Evolutionary conservation across 2,113 vertebrate genomes (phyloP), one percentile per base, ranked within the genome.

Genomic region (Vulpes vulpes): DNA sequence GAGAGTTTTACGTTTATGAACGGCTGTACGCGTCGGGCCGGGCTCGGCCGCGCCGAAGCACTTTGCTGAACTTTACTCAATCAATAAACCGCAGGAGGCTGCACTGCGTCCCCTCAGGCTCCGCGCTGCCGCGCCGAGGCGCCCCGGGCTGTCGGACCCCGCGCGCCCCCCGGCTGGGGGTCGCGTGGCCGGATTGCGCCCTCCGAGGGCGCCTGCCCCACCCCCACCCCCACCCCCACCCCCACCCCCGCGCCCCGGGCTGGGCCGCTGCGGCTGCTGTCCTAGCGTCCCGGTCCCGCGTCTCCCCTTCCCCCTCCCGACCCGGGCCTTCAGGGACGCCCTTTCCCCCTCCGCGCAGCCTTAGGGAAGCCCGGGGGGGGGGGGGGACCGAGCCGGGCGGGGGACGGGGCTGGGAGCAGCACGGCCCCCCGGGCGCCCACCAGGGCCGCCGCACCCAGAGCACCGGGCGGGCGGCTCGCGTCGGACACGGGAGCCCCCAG

Each of bases 21-120:
- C 0, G 84, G 80, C 76, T 49, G 93, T 67, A 16, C n/a, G 90
- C 80, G 79, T 23, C 0, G 67, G 93, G 89, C 74, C 53, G 7
- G 23, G 38, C 93, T 22, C 76, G 11, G 38, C 35, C 14, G 16
- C 80, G 51, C 19, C 5, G 38, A 79, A 90, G 96, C 98, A 59
- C 96, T 94, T 94, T 89, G 95, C 95, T 3, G 71, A 94, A 89
- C 93, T 90, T 27, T 3, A 1, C 57, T 89, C 57, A 60, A 81
- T 93, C 95, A 97, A 97, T 97, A 97, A 97, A 97, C 32, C 91
- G 76, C 91, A 64, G 93, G 95, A 81, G 82, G 89, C 94, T 25
- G 90, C 9, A 27, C 82, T 23, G 12, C 8, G 78, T 80, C 60
- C 86, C 83, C 15, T 57, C 59, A 10, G 84, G 59, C 88, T 96